phyloP scores from a whole-genome alignment of 2,888 invertebrate genomes.

The Campoplex nolae region DNA sequence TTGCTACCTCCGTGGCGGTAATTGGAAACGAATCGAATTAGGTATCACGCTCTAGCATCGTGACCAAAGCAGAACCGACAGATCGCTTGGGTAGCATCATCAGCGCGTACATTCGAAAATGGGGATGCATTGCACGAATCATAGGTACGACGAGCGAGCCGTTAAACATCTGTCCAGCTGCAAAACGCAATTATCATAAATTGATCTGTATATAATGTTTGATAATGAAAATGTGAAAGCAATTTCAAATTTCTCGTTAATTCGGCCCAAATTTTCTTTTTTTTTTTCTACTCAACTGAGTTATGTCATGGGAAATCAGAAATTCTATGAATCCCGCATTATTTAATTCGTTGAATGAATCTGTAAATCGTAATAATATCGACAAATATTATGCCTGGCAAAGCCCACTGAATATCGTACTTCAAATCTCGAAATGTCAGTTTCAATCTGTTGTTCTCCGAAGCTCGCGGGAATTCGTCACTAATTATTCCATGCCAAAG shows the following conservation, averaged over 20 bases:
- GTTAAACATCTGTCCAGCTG: slow-evolving; percentile 54
- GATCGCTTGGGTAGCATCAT: slow-evolving; percentile 44
- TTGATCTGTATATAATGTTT: slow-evolving; percentile 43
- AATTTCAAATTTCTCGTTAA: slow-evolving; percentile 18
- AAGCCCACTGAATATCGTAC: neutral
- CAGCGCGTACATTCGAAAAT: slow-evolving; percentile 48
- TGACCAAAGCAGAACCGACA: slow-evolving; percentile 55
- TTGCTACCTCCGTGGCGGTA: slow-evolving; percentile 76
- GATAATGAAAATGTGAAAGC: slow-evolving; percentile 13
- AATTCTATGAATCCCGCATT: neutral
- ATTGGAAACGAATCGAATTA: slow-evolving; percentile 79
- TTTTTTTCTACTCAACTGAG: neutral
- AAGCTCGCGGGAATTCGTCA: neutral
- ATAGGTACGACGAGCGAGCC: slow-evolving; percentile 34
- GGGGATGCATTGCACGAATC: slow-evolving; percentile 45
- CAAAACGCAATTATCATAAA: slow-evolving; percentile 59
- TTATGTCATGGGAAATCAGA: neutral
- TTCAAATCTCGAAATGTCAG: no score
- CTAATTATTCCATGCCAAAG: neutral
- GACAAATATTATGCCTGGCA: neutral
- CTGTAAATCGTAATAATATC: neutral
- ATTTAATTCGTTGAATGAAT: neutral
- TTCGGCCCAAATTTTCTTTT: neutral
- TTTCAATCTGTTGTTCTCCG: no score
- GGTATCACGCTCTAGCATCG: slow-evolving; percentile 56